Base-by-base conservation (phyloP, 2,888 invertebrate genomes). In the Ectemnius lituratus region DNA sequence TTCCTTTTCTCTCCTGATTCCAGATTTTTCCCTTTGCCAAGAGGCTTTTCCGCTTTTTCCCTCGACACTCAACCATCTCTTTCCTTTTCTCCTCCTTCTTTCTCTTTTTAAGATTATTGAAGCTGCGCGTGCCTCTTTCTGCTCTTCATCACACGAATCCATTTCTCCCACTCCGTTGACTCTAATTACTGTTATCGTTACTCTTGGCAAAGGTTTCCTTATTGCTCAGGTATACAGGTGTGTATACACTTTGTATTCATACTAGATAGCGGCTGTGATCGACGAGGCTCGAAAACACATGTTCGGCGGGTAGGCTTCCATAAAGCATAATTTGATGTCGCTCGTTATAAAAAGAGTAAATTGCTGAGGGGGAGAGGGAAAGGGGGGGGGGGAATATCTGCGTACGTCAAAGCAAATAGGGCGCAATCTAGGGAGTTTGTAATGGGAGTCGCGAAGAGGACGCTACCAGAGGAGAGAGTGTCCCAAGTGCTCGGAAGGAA, bases 361-460 rank as follows among this genome's bases (percentile, higher is more conserved):
- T 76, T 76, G 67, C 65, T 72, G 28, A 57, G 62, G 67, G 2
- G 20, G 20, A 1, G 20, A 20, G 2, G 20, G 2, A 2, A 2
- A 2, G 23, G 3, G 23, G 2, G 23, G 2, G 23, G 23, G 23
- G 3, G 23, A 3, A 3, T 23, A 0, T 5, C 8, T 11, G 37
- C 49, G 73, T 70, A 70, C 37, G 67, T 62, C 79, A 67, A 63
- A 76, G 81, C 76, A 81, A 81, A 81, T 75, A 73, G 76, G 76
- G 75, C 79, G 81, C 81, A 71, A 76, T 76, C 78, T 64, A 68
- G 70, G 45, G 67, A 75, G 81, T 76, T 81, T 79, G 79, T 72
- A 75, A 82, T 75, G 66, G 23, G 59, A 37, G 66, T 63, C 37
- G 37, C 37, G 11, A 5, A 11, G 5, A 37, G 37, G 57, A 75